phyloP scores from a whole-genome alignment of 1,140 invertebrate species.

The Heterodera carotae region DNA sequence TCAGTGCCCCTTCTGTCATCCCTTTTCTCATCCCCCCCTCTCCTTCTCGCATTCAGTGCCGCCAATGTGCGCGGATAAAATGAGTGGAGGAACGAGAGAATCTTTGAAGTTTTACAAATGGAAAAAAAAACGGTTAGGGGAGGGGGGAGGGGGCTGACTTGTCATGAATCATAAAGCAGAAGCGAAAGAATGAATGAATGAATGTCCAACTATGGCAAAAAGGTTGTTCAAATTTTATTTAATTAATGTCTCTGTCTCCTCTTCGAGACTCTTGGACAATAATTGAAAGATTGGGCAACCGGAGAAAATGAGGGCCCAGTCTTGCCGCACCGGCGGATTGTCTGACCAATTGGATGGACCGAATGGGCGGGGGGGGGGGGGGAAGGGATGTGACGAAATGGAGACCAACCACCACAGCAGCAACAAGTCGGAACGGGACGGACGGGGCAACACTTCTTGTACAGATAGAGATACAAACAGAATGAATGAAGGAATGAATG shows the following conservation, averaged over 20 bases:
- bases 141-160: neutral
- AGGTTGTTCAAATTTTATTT: slow-evolving; percentile 9
- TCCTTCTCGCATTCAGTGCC: too few species aligned
- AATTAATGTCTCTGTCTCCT: too few species aligned
- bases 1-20: neutral
- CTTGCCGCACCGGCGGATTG: neutral
- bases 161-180: neutral
- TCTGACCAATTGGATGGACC: neutral
- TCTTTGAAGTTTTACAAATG: too few species aligned
- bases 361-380: neutral
- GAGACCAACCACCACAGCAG: neutral
- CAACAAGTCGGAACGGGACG: too few species aligned
- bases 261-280: too few species aligned
- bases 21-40: too few species aligned
- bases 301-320: too few species aligned
- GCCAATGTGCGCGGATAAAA: neutral
- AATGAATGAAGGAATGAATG: neutral
- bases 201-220: slow-evolving; percentile 3
- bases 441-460: neutral
- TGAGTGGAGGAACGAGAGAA: neutral
- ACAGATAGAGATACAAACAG: neutral
- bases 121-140: too few species aligned
- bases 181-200: neutral
- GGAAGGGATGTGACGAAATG: neutral
- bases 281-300: slow-evolving; percentile 1